These are phyloP conservation scores for Actinia equina DNA, from an alignment of 64 coral and sea anemone genomes.

Conservation along the genomic window DNA sequence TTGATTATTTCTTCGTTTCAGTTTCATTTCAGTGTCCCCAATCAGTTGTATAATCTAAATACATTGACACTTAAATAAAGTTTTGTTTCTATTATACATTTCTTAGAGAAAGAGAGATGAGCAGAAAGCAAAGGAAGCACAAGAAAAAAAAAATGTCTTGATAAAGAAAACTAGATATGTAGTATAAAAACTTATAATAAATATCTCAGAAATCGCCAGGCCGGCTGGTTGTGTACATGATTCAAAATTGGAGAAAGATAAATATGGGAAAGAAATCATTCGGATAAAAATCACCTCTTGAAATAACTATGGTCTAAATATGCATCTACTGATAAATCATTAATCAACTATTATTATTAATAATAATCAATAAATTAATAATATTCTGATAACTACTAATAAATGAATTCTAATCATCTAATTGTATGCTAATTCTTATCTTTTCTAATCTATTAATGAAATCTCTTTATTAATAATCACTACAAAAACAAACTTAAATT, in stretches of 20 bases:
- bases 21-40: no score
- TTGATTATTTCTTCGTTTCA: no score
- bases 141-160: no score
- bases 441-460: no score
- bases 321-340: background rate
- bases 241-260: background rate
- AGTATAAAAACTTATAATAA: background rate
- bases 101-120: no score
- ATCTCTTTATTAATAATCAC: no score
- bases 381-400: background rate
- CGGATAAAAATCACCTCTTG: background rate
- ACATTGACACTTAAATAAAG: no score
- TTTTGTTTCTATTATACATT: no score
- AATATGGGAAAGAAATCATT: background rate
- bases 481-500: no score
- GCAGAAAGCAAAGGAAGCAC: background rate
- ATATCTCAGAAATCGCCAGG: background rate
- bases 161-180: no score
- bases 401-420: background rate
- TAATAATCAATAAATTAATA: background rate
- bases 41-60: no score
- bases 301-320: background rate
- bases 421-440: background rate
- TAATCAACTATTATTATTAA: background rate
- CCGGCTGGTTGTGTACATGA: background rate